Evolutionary conservation across 2,797 vertebrate species (phyloP).

Genomic region (Leucoraja ocellata): DNA sequence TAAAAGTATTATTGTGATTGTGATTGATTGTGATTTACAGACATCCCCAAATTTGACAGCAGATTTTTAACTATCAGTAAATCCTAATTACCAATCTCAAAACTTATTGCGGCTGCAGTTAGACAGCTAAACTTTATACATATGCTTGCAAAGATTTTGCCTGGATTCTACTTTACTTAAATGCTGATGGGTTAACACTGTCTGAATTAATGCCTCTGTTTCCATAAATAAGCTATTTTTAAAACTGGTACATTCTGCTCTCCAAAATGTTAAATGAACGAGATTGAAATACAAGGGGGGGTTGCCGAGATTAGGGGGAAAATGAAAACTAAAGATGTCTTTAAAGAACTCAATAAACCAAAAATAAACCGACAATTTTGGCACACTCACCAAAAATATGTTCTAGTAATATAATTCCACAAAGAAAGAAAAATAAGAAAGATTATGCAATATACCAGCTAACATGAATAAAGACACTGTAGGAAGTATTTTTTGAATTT

Average conservation of each 20-base stretch:
- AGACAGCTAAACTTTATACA: neutral
- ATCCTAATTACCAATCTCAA: neutral
- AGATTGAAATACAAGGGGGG: neutral
- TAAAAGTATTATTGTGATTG: too few species aligned
- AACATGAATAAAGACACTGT: neutral
- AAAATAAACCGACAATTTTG: neutral
- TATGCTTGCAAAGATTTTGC: neutral
- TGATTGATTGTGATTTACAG: too few species aligned
- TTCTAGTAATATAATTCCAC: neutral
- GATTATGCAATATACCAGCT: neutral
- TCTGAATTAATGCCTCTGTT: neutral
- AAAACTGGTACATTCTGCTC: neutral
- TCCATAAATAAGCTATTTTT: neutral
- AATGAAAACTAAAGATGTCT: neutral
- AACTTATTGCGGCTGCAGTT: neutral
- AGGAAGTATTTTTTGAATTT: neutral
- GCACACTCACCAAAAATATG: neutral
- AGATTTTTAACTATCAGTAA: neutral
- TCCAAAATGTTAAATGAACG: neutral
- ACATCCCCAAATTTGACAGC: too few species aligned
- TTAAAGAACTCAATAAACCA: neutral
- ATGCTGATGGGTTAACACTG: neutral
- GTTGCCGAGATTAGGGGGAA: neutral
- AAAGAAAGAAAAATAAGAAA: neutral
- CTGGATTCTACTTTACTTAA: neutral